phyloP scores from a whole-genome alignment of 2,113 vertebrate species.

The Hyla sarda region DNA sequence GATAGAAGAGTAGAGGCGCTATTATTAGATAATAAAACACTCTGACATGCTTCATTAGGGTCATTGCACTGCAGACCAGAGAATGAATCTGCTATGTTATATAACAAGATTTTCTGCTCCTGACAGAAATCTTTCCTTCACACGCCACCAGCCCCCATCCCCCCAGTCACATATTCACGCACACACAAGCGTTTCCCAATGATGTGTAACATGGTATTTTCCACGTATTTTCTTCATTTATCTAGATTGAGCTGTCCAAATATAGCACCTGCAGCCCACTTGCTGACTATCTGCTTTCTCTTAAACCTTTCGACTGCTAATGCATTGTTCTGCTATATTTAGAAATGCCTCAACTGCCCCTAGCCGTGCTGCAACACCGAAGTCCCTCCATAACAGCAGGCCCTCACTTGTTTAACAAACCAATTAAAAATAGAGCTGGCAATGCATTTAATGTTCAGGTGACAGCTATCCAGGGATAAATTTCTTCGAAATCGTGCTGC shows the following conservation, averaged over 20 bases:
- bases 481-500: conserved; percentile 9
- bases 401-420: conserved; percentile 30
- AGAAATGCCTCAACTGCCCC: conserved; percentile 27
- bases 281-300: conserved; percentile 16
- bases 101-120: conserved; percentile 19
- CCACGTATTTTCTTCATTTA: conserved; percentile 15
- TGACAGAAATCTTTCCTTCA: not conserved
- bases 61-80: conserved; percentile 12
- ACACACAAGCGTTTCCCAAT: not conserved
- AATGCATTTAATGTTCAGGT: conserved; percentile 2
- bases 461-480: conserved; percentile 18
- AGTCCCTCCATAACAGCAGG: not conserved
- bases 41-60: conserved; percentile 12
- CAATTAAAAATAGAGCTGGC: conserved; percentile 39
- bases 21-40: conserved; percentile 31
- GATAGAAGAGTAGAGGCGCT: not conserved
- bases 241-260: conserved; percentile 5
- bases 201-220: conserved; percentile 5
- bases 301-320: not conserved
- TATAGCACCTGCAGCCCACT: conserved; percentile 35
- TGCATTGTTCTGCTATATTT: conserved; percentile 29
- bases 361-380: no score
- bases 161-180: not conserved
- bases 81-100: not conserved
- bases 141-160: not conserved